Evolutionary conservation across 2,113 vertebrate species (phyloP).

Genomic region (Clinocottus analis): DNA sequence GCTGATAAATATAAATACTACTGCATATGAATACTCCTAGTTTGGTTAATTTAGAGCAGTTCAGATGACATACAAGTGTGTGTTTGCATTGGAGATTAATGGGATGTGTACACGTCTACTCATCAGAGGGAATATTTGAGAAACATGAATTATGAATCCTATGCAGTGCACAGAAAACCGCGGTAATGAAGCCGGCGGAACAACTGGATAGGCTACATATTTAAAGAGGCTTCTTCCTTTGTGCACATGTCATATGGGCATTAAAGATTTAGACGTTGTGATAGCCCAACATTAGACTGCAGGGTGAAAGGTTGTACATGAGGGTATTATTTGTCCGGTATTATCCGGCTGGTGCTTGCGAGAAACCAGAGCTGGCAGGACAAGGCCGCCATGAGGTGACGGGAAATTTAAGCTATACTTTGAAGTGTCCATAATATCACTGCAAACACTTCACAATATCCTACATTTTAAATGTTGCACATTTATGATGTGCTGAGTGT

Average conservation of each 20-base stretch:
- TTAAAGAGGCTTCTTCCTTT: slow-evolving; percentile 71
- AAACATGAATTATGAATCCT: slow-evolving; percentile 76
- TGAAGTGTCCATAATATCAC: background rate
- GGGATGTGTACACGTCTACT: slow-evolving; percentile 45
- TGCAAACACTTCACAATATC: slow-evolving; percentile 12
- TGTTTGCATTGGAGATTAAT: slow-evolving; percentile 49
- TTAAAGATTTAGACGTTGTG: slow-evolving; percentile 68
- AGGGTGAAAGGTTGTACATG: slow-evolving; percentile 26
- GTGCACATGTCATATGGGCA: slow-evolving; percentile 65
- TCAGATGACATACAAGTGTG: background rate
- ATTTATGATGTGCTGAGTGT: background rate
- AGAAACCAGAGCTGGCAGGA: slow-evolving; percentile 40
- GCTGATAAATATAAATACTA: slow-evolving; percentile 55
- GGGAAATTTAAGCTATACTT: background rate
- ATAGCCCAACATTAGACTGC: slow-evolving; percentile 45
- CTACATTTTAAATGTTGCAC: slow-evolving; percentile 4
- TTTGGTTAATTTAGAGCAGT: slow-evolving; percentile 47
- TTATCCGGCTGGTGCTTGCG: slow-evolving; percentile 17
- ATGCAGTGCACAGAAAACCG: slow-evolving; percentile 54
- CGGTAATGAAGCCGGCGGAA: slow-evolving; percentile 69
- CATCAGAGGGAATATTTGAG: slow-evolving; percentile 74
- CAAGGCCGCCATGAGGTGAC: background rate
- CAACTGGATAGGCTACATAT: slow-evolving; percentile 75
- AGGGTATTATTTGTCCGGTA: slow-evolving; percentile 38
- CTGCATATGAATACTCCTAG: slow-evolving; percentile 44